phyloP scores from a whole-genome alignment of 2,888 invertebrate species.

The Eupithecia centaureata region DNA sequence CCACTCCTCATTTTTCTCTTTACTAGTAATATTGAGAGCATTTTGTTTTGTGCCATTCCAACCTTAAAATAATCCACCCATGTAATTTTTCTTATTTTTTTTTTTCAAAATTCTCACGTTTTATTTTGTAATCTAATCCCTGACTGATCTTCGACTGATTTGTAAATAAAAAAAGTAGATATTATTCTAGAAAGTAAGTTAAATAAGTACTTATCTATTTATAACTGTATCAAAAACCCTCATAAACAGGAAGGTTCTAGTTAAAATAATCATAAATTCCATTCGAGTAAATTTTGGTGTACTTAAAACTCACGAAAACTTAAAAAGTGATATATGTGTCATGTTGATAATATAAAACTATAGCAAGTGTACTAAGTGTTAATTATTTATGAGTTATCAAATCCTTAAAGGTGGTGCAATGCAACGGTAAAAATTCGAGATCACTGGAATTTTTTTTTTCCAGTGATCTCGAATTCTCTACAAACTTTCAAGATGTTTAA shows the following conservation, averaged over 20 bases:
- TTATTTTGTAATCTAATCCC: slow-evolving; percentile 4
- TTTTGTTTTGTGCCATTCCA: neutral
- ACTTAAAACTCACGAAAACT: neutral
- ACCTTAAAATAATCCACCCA: neutral
- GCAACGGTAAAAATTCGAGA: too few relatives aligned
- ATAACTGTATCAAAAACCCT: neutral
- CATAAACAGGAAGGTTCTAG: neutral
- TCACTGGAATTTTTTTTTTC: too few relatives aligned
- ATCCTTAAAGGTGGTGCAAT: too few relatives aligned
- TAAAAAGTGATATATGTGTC: neutral
- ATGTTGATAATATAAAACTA: neutral
- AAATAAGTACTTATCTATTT: neutral
- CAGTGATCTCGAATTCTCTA: neutral
- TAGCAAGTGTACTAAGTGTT: neutral
- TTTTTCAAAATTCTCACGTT: neutral
- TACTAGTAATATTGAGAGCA: neutral
- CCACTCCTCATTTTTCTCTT: neutral
- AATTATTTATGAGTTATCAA: neutral
- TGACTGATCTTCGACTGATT: slow-evolving; percentile 15
- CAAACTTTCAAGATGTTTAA: neutral
- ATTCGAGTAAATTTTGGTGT: neutral
- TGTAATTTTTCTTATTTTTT: neutral
- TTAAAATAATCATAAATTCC: neutral
- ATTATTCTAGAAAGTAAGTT: neutral
- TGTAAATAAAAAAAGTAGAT: slow-evolving; percentile 1